These are phyloP conservation scores for Pantala flavescens DNA, from an alignment of 1,140 invertebrate genomes.

Conservation along the genomic window DNA sequence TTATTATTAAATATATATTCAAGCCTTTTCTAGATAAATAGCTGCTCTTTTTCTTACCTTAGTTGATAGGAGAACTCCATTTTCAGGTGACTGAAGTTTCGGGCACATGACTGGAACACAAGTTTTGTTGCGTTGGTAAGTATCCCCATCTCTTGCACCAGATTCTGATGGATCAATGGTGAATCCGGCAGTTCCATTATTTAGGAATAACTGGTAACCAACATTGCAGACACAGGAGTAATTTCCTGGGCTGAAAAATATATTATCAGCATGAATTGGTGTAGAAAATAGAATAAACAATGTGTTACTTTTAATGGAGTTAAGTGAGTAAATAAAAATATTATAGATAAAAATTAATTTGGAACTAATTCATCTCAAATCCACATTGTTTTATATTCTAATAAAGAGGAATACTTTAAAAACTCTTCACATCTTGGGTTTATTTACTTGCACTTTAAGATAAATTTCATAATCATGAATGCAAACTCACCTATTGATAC, in stretches of 20 bases:
- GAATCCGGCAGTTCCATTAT: slow-evolving; percentile 88
- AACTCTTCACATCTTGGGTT: too few relatives aligned
- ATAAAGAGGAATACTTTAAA: too few relatives aligned
- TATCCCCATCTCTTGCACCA: slow-evolving; percentile 76
- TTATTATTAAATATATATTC: background rate
- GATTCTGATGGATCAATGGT: slow-evolving; percentile 69
- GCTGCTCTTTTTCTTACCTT: slow-evolving; percentile 37
- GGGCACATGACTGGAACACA: slow-evolving; percentile 91
- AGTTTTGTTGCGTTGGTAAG: slow-evolving; percentile 86
- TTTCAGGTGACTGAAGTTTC: slow-evolving; percentile 64
- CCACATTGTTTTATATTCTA: too few relatives aligned
- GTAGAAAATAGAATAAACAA: background rate
- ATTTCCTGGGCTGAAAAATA: slow-evolving; percentile 54
- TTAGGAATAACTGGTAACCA: slow-evolving; percentile 81
- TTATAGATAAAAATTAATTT: too few relatives aligned
- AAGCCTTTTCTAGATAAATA: background rate
- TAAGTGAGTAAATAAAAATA: too few relatives aligned
- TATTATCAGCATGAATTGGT: background rate
- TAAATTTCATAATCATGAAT: too few relatives aligned
- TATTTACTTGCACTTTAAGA: too few relatives aligned
- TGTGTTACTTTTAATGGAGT: background rate
- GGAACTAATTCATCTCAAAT: too few relatives aligned
- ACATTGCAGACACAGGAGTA: slow-evolving; percentile 83
- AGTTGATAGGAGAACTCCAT: slow-evolving; percentile 77
- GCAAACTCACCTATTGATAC: slow-evolving; percentile 57